A percentile compares a stretch with the other conserved stretches of the same genome.
Evolutionary conservation across 2,797 vertebrate species (phyloP).

Genomic region (Hippocampus kuda): DNA sequence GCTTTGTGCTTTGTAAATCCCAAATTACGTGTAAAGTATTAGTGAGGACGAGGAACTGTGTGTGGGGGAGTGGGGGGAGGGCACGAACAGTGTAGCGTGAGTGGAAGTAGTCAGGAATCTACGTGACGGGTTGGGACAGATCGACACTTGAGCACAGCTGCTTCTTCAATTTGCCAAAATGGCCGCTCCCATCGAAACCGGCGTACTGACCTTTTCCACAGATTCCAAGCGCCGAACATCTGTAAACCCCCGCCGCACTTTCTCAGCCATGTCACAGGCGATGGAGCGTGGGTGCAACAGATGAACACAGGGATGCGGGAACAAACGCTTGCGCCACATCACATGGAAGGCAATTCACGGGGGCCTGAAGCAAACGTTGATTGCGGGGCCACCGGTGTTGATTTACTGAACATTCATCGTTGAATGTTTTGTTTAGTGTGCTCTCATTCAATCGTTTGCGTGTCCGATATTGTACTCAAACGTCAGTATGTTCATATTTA

Average conservation of each 20-base stretch:
- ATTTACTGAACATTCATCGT: no score
- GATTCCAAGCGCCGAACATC: conserved; percentile 64
- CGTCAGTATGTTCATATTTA: no score
- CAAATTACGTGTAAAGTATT: neutral
- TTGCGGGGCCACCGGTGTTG: no score
- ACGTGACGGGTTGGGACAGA: conserved; percentile 2
- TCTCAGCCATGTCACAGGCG: conserved; percentile 21
- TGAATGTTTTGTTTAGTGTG: no score
- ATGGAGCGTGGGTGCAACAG: conserved; percentile 12
- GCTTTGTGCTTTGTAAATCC: neutral
- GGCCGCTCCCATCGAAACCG: conserved; percentile 36
- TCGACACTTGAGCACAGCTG: conserved; percentile 46
- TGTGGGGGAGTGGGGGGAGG: no score
- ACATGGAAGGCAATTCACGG: neutral
- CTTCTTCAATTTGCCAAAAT: conserved; percentile 50
- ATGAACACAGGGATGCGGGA: conserved; percentile 3
- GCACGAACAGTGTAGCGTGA: neutral
- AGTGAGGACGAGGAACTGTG: neutral
- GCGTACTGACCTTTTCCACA: conserved; percentile 64
- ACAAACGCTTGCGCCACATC: neutral
- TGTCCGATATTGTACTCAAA: no score
- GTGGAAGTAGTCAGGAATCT: neutral
- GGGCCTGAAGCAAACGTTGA: no score
- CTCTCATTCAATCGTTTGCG: no score
- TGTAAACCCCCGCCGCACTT: conserved; percentile 39